phyloP scores from a whole-genome alignment of 2,888 invertebrate species.

The Eupithecia inturbata region DNA sequence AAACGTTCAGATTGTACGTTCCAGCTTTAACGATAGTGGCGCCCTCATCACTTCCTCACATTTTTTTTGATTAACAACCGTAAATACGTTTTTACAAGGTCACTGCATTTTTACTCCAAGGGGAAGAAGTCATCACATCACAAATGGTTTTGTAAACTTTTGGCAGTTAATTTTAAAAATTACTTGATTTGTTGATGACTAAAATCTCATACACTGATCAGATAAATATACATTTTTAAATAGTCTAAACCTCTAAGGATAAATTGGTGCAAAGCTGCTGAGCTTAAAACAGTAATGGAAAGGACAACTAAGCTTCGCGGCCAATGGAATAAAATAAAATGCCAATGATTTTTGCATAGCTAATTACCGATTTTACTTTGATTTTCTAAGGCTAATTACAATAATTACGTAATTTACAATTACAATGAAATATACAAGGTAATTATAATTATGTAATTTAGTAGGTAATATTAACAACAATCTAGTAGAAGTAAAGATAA shows the following conservation, averaged over 20 bases:
- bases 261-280: background rate
- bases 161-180: too few relatives aligned
- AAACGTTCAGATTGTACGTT: background rate
- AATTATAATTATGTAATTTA: background rate
- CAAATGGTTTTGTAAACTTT: too few relatives aligned
- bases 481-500: background rate
- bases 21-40: background rate
- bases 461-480: background rate
- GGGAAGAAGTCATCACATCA: too few relatives aligned
- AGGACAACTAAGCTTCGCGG: background rate
- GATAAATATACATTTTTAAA: too few relatives aligned
- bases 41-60: background rate
- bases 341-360: background rate
- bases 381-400: too few relatives aligned
- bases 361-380: too few relatives aligned
- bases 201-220: too few relatives aligned
- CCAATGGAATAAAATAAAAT: background rate
- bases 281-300: background rate
- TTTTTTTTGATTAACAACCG: background rate
- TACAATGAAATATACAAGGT: background rate
- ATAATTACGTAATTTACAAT: background rate
- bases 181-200: background rate
- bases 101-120: background rate
- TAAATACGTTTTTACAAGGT: slow-evolving; percentile 1
- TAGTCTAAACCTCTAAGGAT: too few relatives aligned